Evolutionary conservation across 2,797 vertebrate species (phyloP), one percentile per base, ranked within the genome.

Genomic region (Aselliscus stoliczkanus): DNA sequence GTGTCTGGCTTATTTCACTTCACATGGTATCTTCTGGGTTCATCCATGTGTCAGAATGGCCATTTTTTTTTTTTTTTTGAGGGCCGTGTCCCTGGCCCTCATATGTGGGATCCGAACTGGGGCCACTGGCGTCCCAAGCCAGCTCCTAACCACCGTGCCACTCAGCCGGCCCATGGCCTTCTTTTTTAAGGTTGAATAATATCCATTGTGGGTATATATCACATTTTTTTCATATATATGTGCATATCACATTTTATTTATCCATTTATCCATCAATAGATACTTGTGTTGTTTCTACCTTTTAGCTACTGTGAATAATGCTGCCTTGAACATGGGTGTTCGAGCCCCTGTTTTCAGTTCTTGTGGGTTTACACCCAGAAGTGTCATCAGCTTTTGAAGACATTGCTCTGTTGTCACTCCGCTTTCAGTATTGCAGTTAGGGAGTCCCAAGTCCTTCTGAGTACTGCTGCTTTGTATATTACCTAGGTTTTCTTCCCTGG

Each of bases 361-460:
- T 82, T 60, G 37, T 5, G 23, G 29, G 77, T 47, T 4, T 7
- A 34, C 34, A 34, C 27, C 47, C 56, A 50, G 79, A 60, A 76
- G 34, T 84, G 27, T 54, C 50, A 7, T 87, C 76, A 82, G 25
- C 17, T 76, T 82, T 76, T 39, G 37, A 79, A 88, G 56, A 18
- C 47, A 27, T 88, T 77, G 9, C 65, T 88, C 44, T 52, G 50
- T 39, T 64, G 12, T 77, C 44, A 54, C 37, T 83, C 64, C 79
- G 83, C 64, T 79, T 67, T 79, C 58, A 83, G 64, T 79, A 37
- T 73, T 73, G 84, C 25, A 37, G 6, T 17, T 83, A 64, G 83
- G 77, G 84, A 87, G 65, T 83, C 83, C 79, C 56, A 47, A 42
- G 82, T 87, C 69, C 56, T 83, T 96, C 62, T 91, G 64, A 88